Conservation (phyloP, 2,888 invertebrate species). For the Actias luna region DNA sequence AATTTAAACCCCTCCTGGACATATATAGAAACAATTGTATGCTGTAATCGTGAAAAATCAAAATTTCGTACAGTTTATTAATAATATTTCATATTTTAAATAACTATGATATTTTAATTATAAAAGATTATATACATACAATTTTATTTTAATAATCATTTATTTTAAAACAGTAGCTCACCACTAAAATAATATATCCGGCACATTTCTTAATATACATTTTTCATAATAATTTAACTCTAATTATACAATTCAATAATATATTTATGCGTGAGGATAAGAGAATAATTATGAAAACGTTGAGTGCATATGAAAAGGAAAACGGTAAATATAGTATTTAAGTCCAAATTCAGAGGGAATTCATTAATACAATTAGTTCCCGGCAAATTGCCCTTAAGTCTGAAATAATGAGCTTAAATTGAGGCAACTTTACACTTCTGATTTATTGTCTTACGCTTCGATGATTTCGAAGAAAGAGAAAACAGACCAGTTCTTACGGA, state of each 20-base stretch:
- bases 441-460: constrained; percentile 79
- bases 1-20: constrained; percentile 45
- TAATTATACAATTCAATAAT: background rate
- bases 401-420: constrained; percentile 79
- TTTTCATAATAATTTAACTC: background rate
- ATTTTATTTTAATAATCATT: no score
- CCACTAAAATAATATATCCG: no score
- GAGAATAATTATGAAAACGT: constrained; percentile 21
- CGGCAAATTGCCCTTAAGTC: constrained; percentile 78
- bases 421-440: constrained; percentile 80
- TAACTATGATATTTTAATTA: no score
- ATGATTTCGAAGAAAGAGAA: constrained; percentile 80
- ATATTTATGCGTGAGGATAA: background rate
- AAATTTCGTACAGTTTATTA: background rate
- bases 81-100: background rate
- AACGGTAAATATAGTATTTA: constrained; percentile 57
- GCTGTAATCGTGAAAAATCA: background rate
- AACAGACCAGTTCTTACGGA: constrained; percentile 74
- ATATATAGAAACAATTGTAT: background rate
- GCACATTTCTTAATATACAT: background rate
- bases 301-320: constrained; percentile 51
- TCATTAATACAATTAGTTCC: constrained; percentile 80
- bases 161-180: no score
- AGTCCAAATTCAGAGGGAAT: constrained; percentile 73
- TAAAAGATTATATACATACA: no score